Base-by-base conservation (phyloP, 2,797 vertebrate species). In the Peromyscus attwateri region DNA sequence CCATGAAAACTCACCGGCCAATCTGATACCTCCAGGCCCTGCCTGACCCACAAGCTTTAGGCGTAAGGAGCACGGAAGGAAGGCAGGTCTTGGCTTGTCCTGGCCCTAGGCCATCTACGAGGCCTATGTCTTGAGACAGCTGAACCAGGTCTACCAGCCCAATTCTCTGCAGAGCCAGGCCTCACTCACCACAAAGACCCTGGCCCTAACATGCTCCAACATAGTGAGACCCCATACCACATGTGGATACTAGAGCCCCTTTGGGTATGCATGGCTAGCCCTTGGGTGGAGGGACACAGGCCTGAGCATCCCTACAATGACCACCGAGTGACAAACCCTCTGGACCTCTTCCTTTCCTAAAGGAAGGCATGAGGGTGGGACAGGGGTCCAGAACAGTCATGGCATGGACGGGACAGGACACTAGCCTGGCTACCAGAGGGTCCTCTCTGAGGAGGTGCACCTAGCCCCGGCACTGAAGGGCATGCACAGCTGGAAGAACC, bases 191-290 rank as follows among this genome's bases (percentile, higher is more conserved):
- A 60, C 12, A 0, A 1, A 11, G 11, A 60, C 84, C 52, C 21
- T 34, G 34, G 94, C 95, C 97, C 97, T 91, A 94, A 97, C 96
- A 82, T 55, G 81, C 94, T 16, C 31, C 27, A 92, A 94, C 94
- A 93, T 9, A 95, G 94, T 89, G 90, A 97, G 95, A 97, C 95
- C 97, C 98, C 94, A 93, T 70, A 91, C 73, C 46, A 31, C 79
- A 70, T 64, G 43, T 27, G 0, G 52, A 27, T 2, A n/a, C 27
- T 17, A 14, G 12, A 16, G 57, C 10, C 94, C 12, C 92, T 40
- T 2, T 0, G 6, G 0, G 52, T 7, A 9, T 0, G 0, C 14
- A 14, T 0, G 0, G 62, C 2, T 4, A 25, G 57, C n/a, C 55
- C 25, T 21, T 57, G 1, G 9, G 31, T 31, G 8, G 57, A 80